phyloP scores from a whole-genome alignment of 2,888 invertebrate genomes.

The Aspidapion aeneum region DNA sequence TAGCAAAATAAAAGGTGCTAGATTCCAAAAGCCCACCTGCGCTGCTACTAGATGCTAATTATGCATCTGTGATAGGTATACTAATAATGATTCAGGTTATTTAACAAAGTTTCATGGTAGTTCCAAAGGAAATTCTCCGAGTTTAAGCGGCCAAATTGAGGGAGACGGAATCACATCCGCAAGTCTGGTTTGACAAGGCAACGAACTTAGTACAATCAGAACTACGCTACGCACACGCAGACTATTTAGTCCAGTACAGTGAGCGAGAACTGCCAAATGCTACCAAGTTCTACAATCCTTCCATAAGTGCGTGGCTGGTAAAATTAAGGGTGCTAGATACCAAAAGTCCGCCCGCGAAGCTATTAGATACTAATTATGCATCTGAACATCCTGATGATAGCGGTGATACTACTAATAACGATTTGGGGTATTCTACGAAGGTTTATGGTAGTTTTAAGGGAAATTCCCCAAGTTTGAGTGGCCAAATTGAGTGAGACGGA shows the following conservation, averaged over 20 bases:
- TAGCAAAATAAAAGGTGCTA: too few species aligned
- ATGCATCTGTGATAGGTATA: too few species aligned
- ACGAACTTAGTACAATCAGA: too few species aligned
- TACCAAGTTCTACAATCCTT: slow-evolving; percentile 33
- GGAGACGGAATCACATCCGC: too few species aligned
- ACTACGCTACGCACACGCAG: slow-evolving; percentile 23
- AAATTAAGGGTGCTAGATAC: slow-evolving; percentile 39
- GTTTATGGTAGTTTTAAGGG: slow-evolving; percentile 76
- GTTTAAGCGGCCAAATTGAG: too few species aligned
- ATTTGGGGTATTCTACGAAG: slow-evolving; percentile 83
- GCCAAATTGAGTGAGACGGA: not conserved
- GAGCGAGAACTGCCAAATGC: slow-evolving; percentile 23
- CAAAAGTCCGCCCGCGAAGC: slow-evolving; percentile 32
- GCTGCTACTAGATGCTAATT: too few species aligned
- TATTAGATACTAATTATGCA: slow-evolving; percentile 35
- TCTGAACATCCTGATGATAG: slow-evolving; percentile 33
- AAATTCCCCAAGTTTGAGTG: slow-evolving; percentile 70
- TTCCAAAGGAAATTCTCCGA: too few species aligned
- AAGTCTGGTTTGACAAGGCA: too few species aligned
- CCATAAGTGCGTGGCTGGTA: slow-evolving; percentile 41
- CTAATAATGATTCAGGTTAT: too few species aligned
- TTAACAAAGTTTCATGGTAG: too few species aligned
- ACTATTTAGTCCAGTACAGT: slow-evolving; percentile 22
- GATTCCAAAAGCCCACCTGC: too few species aligned
- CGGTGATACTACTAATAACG: slow-evolving; percentile 67